phyloP scores from a whole-genome alignment of 2,888 invertebrate genomes.

The Eristalinus aeneus region DNA sequence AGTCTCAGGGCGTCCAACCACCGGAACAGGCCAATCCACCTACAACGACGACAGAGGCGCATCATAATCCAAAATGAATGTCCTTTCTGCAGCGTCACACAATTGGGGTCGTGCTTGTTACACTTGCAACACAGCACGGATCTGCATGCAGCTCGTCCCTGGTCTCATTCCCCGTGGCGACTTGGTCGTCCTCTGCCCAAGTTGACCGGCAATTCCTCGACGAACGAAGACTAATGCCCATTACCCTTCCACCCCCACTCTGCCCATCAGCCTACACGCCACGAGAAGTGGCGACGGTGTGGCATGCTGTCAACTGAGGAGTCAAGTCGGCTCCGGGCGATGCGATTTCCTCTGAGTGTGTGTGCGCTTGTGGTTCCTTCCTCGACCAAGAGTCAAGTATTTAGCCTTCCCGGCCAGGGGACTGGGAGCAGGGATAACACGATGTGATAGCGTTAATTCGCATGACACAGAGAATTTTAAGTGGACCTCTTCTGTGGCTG shows the following conservation, averaged over 20 bases:
- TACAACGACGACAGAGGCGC: slow-evolving; percentile 50
- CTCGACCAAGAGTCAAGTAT: slow-evolving; percentile 52
- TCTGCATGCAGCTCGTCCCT: slow-evolving; percentile 21
- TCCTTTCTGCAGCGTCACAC: slow-evolving; percentile 62
- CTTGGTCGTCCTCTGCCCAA: background rate
- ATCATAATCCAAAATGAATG: slow-evolving; percentile 69
- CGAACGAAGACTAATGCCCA: slow-evolving; percentile 39
- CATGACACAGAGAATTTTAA: slow-evolving; percentile 59
- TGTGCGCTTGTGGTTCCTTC: slow-evolving; percentile 43
- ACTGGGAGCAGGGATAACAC: slow-evolving; percentile 59
- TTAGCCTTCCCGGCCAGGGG: slow-evolving; percentile 24
- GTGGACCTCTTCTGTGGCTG: slow-evolving; percentile 28
- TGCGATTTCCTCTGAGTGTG: slow-evolving; percentile 47
- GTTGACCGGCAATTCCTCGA: slow-evolving; percentile 59
- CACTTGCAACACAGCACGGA: slow-evolving; percentile 44
- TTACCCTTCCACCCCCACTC: background rate
- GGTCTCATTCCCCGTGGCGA: background rate
- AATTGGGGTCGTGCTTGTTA: slow-evolving; percentile 64
- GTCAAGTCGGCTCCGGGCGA: slow-evolving; percentile 57
- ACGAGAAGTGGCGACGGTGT: background rate
- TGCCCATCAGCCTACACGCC: background rate
- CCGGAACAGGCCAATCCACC: slow-evolving; percentile 23
- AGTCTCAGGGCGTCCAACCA: background rate
- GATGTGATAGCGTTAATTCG: slow-evolving; percentile 68
- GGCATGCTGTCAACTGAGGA: slow-evolving; percentile 41